Evolutionary conservation across 2,113 vertebrate genomes (phyloP).

Genomic region (Carettochelys insculpta): DNA sequence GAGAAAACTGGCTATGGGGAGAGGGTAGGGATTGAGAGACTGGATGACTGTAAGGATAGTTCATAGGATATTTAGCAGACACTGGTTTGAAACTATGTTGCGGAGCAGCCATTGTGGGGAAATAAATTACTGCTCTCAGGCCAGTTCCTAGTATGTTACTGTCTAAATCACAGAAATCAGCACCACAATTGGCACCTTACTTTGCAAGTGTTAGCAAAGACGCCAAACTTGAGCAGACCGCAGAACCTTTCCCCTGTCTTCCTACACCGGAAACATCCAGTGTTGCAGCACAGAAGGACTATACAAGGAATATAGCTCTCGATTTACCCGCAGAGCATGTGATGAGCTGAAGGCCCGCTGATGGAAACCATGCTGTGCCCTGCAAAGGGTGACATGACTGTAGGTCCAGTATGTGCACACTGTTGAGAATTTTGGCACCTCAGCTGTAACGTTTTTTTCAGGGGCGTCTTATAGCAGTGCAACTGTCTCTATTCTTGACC

Average conservation of each 20-base stretch:
- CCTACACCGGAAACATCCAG: not conserved
- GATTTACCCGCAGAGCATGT: not conserved
- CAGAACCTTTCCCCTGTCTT: not conserved
- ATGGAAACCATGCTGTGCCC: not conserved
- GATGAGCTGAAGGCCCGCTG: not conserved
- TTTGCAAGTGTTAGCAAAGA: not conserved
- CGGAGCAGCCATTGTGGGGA: not conserved
- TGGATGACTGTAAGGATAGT: not conserved
- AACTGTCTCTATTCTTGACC: not conserved
- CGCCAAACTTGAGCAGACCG: not conserved
- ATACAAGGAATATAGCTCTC: too few species aligned
- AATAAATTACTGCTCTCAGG: not conserved
- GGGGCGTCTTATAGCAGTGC: not conserved
- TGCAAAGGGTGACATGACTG: not conserved
- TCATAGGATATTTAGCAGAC: not conserved
- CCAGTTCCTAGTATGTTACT: not conserved
- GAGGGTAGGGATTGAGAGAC: accelerated
- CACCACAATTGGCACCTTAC: not conserved
- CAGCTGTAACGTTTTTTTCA: too few species aligned
- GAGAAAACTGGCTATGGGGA: not conserved
- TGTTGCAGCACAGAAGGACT: not conserved
- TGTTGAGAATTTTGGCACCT: not conserved
- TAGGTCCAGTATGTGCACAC: not conserved
- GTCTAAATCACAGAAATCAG: not conserved
- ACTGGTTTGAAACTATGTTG: not conserved